Evolutionary conservation across 1,140 invertebrate genomes (phyloP).

Genomic region (Drosophila bipectinata): DNA sequence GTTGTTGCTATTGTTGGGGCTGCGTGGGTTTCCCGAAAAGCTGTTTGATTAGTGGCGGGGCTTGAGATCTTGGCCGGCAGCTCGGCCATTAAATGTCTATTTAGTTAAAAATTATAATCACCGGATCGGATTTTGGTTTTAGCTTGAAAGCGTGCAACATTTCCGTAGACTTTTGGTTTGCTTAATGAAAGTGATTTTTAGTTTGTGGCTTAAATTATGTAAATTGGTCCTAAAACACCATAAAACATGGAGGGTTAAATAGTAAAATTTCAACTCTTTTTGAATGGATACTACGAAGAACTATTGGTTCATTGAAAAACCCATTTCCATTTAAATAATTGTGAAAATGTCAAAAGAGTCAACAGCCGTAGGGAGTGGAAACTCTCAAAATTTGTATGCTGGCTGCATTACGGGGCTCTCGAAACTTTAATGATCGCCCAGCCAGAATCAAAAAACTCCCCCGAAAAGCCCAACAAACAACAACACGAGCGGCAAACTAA

Average conservation of each 20-base stretch:
- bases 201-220: slow-evolving; percentile 20
- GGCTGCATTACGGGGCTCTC: slow-evolving; percentile 39
- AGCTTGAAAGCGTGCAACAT: slow-evolving; percentile 8
- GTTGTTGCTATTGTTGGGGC: slow-evolving; percentile 29
- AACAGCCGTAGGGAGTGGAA: slow-evolving; percentile 10
- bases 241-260: slow-evolving; percentile 30
- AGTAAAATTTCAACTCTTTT: too few species aligned
- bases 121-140: slow-evolving; percentile 36
- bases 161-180: neutral
- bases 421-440: slow-evolving; percentile 54
- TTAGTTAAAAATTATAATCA: slow-evolving; percentile 65
- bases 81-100: slow-evolving; percentile 65
- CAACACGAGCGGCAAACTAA: slow-evolving; percentile 39
- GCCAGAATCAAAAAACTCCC: slow-evolving; percentile 26
- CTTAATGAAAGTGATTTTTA: slow-evolving; percentile 13
- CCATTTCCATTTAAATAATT: slow-evolving; percentile 46
- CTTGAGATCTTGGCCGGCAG: slow-evolving; percentile 31
- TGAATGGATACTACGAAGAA: neutral
- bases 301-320: slow-evolving; percentile 1
- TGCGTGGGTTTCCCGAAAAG: slow-evolving; percentile 70
- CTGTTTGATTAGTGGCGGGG: slow-evolving; percentile 64
- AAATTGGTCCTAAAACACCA: slow-evolving; percentile 6
- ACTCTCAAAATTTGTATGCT: slow-evolving; percentile 9
- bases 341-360: slow-evolving; percentile 41
- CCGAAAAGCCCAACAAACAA: slow-evolving; percentile 32